Base-by-base conservation (phyloP, 2,888 invertebrate genomes). In the Monoplex corrugatus region DNA sequence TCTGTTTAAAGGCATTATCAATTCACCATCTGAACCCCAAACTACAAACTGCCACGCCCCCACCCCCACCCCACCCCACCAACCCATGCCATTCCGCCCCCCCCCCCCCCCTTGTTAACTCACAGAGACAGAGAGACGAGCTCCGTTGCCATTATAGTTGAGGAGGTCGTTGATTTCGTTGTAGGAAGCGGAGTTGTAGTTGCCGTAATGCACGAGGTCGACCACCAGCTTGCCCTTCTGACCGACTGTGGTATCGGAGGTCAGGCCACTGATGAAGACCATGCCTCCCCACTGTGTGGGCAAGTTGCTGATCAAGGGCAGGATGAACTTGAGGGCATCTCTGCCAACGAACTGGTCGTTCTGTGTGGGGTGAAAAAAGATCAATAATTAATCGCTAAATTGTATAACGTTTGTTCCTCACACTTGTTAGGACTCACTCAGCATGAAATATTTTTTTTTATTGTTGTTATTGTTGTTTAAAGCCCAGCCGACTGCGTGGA, bases 291-390 rank as follows among this genome's bases (percentile, higher is more conserved):
- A 88, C 50, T 63, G 68, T 45, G n/a, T 35, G 44, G 84, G 84
- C 75, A 88, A 75, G 6, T 35, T 1, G 72, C 13, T 10, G 2
- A 88, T 28, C 57, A 38, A 40, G 38, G 84, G 84, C 32, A 85
- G 50, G 35, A 88, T 35, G 72, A 32, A 84, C 43, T 85, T 32
- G 43, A 88, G 72, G 45, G 84, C 28, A 0, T 68, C 50, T 28
- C 44, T 13, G 8, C 88, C 88, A 45, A 88, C 85, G 50, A 72
- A 88, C 72, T 43, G 44, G 8, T 85, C 88, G n/a, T 44, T 57
- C 85, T 84, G 72, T 40, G 45, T 75, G n/a, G n/a, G n/a, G n/a
- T n/a, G n/a, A n/a, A n/a, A n/a, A n/a, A n/a, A n/a, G n/a, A n/a
- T n/a, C n/a, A n/a, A n/a, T n/a, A n/a, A n/a, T n/a, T n/a, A n/a